Percentiles rank a stretch among this genome's conserved stretches.
These are phyloP conservation scores for Calliopsis andreniformis DNA, from an alignment of 1,140 invertebrate species.

Conservation along the genomic window DNA sequence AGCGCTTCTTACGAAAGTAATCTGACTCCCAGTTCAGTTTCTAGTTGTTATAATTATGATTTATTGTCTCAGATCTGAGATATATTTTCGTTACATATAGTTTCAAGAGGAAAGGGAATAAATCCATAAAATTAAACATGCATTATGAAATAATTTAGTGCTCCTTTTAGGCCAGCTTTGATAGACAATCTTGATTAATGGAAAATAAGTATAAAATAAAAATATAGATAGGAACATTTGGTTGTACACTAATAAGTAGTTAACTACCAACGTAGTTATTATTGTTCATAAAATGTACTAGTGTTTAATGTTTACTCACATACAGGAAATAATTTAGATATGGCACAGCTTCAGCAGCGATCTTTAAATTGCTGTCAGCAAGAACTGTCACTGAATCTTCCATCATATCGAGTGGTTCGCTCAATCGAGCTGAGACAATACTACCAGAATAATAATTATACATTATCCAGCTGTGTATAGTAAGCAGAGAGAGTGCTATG, in stretches of 20 bases:
- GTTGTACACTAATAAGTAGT: no score
- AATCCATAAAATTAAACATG: no score
- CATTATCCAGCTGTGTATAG: conserved; percentile 71
- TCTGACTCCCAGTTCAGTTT: conserved; percentile 63
- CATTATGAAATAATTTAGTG: no score
- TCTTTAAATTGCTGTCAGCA: conserved; percentile 64
- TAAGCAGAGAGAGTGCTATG: conserved; percentile 65
- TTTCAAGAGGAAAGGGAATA: no score
- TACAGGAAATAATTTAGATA: conserved; percentile 73
- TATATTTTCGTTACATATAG: no score
- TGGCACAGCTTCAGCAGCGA: conserved; percentile 70
- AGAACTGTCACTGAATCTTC: conserved; percentile 74
- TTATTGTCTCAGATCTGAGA: no score
- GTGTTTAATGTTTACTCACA: conserved; percentile 51
- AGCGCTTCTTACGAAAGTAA: conserved; percentile 67
- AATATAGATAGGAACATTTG: no score
- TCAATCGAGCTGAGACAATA: conserved; percentile 74
- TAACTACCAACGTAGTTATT: no score
- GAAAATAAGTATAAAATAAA: no score
- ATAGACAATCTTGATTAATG: no score
- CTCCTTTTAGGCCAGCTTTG: no score
- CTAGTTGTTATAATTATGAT: no score
- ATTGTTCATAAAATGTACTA: neutral
- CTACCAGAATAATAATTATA: conserved; percentile 75
- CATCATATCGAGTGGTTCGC: conserved; percentile 72